Evolutionary conservation across 1,140 invertebrate species (phyloP), one percentile per base, ranked within the genome.

Genomic region (Platyscapa corneri): DNA sequence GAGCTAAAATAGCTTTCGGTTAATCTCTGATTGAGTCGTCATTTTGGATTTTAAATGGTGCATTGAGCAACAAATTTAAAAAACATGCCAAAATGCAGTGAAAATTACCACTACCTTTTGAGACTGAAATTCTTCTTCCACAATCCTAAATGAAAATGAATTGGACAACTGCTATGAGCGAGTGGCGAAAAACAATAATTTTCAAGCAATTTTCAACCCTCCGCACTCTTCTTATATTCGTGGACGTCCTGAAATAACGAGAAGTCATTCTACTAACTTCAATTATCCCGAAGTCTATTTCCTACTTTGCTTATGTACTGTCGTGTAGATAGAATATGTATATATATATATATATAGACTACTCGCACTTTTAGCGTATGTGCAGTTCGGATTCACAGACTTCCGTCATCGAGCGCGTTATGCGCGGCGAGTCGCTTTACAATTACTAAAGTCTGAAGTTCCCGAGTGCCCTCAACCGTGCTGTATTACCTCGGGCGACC

Each of bases 391-490:
- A 75, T 65, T 76, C 77, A 74, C 32, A 60, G 79, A 85, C 84
- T 85, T 81, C 78, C 78, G 84, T 81, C 84, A 85, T 82, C 72
- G 37, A 14, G 30, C 32, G 83, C 78, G 49, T 75, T 80, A 46
- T 42, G 30, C n/a, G 23, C 72, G 77, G 46, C 39, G 60, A 37
- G 65, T 67, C 75, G 72, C 85, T 83, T 82, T 72, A 86, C 80
- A 86, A 86, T 86, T 86, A 86, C 80, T 78, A 79, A 78, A 86
- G 85, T 82, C 85, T 86, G 80, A 86, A 86, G 85, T 82, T 75
- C 12, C 80, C 80, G 80, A 82, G 85, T 82, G 46, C 84, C 79
- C 84, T 85, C 84, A 74, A 82, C 78, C 72, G 79, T 74, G 79
- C 79, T 65, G 84, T 82, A 82, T 86, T 86, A 86, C 85, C 85